Percentiles rank a stretch among this genome's conserved stretches.
These are phyloP conservation scores for Protophormia terraenovae DNA, from an alignment of 2,888 invertebrate genomes.

Conservation along the genomic window DNA sequence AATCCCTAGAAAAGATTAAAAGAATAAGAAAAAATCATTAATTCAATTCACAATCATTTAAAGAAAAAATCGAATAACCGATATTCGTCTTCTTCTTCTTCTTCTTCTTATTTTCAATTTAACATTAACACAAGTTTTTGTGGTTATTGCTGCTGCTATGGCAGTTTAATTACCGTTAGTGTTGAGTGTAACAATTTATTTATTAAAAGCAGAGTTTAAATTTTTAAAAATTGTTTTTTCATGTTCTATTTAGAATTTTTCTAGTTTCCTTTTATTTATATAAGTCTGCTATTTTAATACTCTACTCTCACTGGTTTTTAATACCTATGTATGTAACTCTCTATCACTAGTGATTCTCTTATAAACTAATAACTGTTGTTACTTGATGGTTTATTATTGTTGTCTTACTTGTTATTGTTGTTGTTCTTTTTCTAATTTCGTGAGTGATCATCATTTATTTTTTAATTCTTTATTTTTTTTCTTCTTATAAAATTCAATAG, in stretches of 20 bases:
- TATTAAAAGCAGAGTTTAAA: constrained; percentile 16
- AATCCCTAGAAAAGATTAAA: too few relatives aligned
- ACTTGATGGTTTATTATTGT: background rate
- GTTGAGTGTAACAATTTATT: constrained; percentile 34
- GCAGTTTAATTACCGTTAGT: constrained; percentile 53
- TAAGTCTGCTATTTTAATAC: background rate
- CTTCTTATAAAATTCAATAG: background rate
- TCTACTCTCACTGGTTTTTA: background rate
- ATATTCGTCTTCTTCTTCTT: background rate
- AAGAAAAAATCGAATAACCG: constrained; percentile 4
- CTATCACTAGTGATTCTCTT: background rate
- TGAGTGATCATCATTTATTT: background rate
- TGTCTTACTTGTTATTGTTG: background rate
- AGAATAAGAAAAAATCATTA: too few relatives aligned
- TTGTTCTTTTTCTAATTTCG: background rate
- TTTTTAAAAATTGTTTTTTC: background rate
- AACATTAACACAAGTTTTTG: background rate
- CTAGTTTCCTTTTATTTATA: background rate
- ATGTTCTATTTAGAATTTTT: constrained; percentile 1
- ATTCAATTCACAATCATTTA: too few relatives aligned
- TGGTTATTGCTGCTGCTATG: background rate
- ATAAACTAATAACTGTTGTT: background rate
- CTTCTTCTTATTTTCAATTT: background rate
- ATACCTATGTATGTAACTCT: too few relatives aligned
- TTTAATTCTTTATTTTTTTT: background rate